Conservation (phyloP, 2,113 vertebrate species). For the Periophthalmodon schlosseri region DNA sequence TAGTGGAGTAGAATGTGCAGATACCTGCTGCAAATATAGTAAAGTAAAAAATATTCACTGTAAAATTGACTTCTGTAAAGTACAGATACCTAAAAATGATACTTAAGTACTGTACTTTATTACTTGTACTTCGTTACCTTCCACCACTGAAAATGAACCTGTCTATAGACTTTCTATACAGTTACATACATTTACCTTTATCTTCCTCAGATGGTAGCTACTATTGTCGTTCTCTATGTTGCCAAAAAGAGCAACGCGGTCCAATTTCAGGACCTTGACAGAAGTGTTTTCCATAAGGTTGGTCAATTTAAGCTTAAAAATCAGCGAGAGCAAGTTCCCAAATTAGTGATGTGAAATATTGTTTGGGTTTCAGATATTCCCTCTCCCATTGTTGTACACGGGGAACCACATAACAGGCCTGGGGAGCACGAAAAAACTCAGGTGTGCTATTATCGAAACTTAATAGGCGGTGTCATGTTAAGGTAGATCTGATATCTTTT, state of each 20-base stretch:
- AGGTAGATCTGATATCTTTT: neutral
- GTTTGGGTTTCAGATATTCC: constrained; percentile 70
- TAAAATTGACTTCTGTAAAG: too few relatives aligned
- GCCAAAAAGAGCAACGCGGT: constrained; percentile 69
- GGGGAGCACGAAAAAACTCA: constrained; percentile 78
- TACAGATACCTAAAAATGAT: too few relatives aligned
- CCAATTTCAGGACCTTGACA: constrained; percentile 75
- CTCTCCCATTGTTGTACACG: constrained; percentile 74
- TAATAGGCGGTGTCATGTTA: neutral
- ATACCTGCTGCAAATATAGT: too few relatives aligned
- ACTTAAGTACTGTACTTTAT: too few relatives aligned
- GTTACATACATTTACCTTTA: neutral
- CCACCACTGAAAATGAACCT: too few relatives aligned
- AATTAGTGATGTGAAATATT: neutral
- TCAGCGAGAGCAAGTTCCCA: neutral
- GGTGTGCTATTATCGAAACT: constrained; percentile 46
- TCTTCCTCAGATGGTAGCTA: constrained; percentile 70
- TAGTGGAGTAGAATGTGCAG: too few relatives aligned
- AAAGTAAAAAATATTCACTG: too few relatives aligned
- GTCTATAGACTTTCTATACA: too few relatives aligned
- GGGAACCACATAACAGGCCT: constrained; percentile 78
- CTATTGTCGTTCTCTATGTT: constrained; percentile 70
- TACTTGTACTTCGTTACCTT: too few relatives aligned
- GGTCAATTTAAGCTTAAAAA: neutral
- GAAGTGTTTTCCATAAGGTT: constrained; percentile 63